Conservation (phyloP, 2,113 vertebrate species). For the Conger conger region DNA sequence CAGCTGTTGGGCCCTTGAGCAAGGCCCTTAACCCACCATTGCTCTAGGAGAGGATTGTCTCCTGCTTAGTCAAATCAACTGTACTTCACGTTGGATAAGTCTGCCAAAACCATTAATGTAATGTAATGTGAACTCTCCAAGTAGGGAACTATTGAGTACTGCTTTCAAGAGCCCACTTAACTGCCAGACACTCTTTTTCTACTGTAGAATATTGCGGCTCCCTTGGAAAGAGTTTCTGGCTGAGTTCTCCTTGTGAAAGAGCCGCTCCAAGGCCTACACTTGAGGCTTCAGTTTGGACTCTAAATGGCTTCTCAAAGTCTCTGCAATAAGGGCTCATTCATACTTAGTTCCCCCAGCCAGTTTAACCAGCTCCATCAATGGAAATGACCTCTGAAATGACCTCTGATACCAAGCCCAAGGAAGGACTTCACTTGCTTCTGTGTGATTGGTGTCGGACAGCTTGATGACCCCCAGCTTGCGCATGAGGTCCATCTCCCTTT, state of each 20-base stretch:
- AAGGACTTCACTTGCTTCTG: not conserved
- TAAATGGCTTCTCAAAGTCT: slow-evolving; percentile 6
- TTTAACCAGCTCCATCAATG: not conserved
- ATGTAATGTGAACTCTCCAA: no score
- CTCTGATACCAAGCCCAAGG: not conserved
- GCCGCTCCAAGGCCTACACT: not conserved
- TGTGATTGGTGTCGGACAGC: no score
- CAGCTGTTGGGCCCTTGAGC: no score
- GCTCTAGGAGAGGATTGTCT: no score
- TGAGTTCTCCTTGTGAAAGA: not conserved
- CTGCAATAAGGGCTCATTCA: not conserved
- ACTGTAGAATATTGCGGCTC: no score
- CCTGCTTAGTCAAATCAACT: no score
- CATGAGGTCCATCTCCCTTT: not conserved
- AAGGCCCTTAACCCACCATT: no score
- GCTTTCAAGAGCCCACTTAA: no score
- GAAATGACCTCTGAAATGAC: not conserved
- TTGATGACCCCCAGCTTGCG: not conserved
- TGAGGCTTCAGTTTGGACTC: not conserved
- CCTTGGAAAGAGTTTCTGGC: not conserved
- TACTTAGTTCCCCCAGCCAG: not conserved
- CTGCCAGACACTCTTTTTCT: no score
- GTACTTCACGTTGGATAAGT: no score
- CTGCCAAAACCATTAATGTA: no score
- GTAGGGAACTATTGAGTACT: no score